Evolutionary conservation across 2,888 invertebrate species (phyloP), one percentile per base, ranked within the genome.

Genomic region (Brenthis daphne): DNA sequence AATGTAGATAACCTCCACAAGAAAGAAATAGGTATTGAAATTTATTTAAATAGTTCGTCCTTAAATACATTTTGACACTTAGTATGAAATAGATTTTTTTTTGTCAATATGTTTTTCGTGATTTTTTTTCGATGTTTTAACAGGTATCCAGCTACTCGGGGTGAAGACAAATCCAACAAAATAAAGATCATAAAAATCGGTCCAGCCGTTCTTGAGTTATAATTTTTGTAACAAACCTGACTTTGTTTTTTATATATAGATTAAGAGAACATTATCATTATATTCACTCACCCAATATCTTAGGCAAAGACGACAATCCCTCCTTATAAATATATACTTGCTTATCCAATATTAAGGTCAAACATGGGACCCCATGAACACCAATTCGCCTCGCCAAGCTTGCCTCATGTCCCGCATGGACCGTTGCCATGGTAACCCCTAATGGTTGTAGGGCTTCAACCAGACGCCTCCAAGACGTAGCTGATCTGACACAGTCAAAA

Each of bases 401-500:
- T 53, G 95, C 94, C 83, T 98, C 98, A 75, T 96, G 95, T 0
- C 96, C 96, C 0, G 97, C 96, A 87, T 99, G 98, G 0, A 91
- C 91, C 0, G 97, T 97, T 0, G 95, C 97, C 86, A 97, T 94
- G 71, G 95, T 95, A 67, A 97, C 94, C 75, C 99, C 99, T 53
- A 96, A 84, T 0, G 97, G 97, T 82, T 98, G 97, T 66, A 99
- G 88, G 57, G 98, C 96, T 78, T 97, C 97, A 55, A 97, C 96
- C 64, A 99, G 92, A 73, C 97, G 95, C 63, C 97, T 94, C 95
- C 98, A 97, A 12, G 97, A 94, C 0, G 96, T 96, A 58, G 98
- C 97, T n/a, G 96, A 95, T 79, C 96, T 96, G 73, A 98, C 95
- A 85, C 99, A 99, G 61, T 97, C 95, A 85, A 98, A 97, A 84